Conservation (phyloP, 1,140 invertebrate species). For the Pseudomyrmex flavicornis region DNA sequence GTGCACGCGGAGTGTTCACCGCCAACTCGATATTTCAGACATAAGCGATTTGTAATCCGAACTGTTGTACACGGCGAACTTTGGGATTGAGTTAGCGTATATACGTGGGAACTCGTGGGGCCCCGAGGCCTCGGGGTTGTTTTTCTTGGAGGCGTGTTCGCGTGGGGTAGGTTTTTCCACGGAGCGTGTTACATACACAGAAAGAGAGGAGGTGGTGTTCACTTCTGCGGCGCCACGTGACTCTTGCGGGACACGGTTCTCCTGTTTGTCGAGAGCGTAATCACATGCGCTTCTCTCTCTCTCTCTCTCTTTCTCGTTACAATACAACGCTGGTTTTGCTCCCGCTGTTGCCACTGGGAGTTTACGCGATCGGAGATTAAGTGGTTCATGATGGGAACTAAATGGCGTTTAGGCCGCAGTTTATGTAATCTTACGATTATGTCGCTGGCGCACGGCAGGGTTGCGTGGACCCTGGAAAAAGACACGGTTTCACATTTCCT, state of each 20-base stretch:
- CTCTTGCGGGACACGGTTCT: slow-evolving; percentile 56
- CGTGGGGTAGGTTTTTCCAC: slow-evolving; percentile 67
- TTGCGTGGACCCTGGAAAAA: not conserved
- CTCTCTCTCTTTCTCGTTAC: slow-evolving; percentile 20
- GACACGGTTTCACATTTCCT: not conserved
- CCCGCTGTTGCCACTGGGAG: slow-evolving; percentile 72
- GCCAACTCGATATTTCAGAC: not conserved
- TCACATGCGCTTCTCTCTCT: slow-evolving; percentile 71
- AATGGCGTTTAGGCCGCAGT: slow-evolving; percentile 72
- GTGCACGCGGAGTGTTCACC: not conserved
- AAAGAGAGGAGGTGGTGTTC: slow-evolving; percentile 70
- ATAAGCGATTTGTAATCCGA: slow-evolving; percentile 65
- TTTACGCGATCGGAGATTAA: slow-evolving; percentile 81
- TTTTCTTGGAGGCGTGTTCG: slow-evolving; percentile 72
- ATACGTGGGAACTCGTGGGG: slow-evolving; percentile 79
- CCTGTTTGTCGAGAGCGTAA: slow-evolving; percentile 80
- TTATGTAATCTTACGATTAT: slow-evolving; percentile 37
- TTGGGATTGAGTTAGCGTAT: slow-evolving; percentile 60
- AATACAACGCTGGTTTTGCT: slow-evolving; percentile 46
- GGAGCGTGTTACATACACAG: not conserved
- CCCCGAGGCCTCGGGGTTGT: slow-evolving; percentile 74
- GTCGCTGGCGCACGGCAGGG: slow-evolving; percentile 4
- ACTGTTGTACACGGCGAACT: slow-evolving; percentile 54
- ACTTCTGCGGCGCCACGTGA: slow-evolving; percentile 81
- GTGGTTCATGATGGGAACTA: slow-evolving; percentile 83